Evolutionary conservation across 2,113 vertebrate species (phyloP).

Genomic region (Argyrosomus japonicus): DNA sequence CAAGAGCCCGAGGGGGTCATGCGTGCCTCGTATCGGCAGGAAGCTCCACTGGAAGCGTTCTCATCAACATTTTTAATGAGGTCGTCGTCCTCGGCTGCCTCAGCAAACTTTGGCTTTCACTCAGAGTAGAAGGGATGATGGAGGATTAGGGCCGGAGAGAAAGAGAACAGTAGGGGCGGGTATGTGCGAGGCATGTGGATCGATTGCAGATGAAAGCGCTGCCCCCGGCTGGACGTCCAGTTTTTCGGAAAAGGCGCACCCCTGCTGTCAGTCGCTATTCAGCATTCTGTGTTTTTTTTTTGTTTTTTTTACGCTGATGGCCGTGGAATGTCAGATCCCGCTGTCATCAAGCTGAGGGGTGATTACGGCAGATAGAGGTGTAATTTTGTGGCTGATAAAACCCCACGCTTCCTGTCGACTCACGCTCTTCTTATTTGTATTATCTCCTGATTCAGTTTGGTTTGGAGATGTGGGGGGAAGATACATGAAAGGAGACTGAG

Average conservation of each 20-base stretch:
- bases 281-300: slow-evolving; percentile 27
- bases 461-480: not conserved
- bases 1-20: slow-evolving; percentile 4
- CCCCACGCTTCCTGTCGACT: slow-evolving; percentile 30
- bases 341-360: slow-evolving; percentile 18
- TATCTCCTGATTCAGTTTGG: slow-evolving; percentile 47
- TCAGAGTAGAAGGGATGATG: slow-evolving; percentile 50
- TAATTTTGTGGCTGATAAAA: slow-evolving; percentile 58
- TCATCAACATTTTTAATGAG: slow-evolving; percentile 69
- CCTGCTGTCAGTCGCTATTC: slow-evolving; percentile 50
- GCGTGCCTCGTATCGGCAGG: slow-evolving; percentile 13
- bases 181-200: slow-evolving; percentile 52
- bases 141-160: slow-evolving; percentile 51
- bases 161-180: slow-evolving; percentile 46
- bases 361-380: slow-evolving; percentile 54
- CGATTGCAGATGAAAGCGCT: slow-evolving; percentile 49
- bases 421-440: slow-evolving; percentile 40
- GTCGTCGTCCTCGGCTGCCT: slow-evolving; percentile 42
- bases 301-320: slow-evolving; percentile 33
- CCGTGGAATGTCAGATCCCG: slow-evolving; percentile 44
- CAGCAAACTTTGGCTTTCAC: slow-evolving; percentile 57
- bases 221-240: slow-evolving; percentile 23
- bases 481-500: slow-evolving; percentile 16
- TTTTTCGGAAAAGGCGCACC: slow-evolving; percentile 33
- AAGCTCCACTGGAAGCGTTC: slow-evolving; percentile 36